These are phyloP conservation scores for Acromyrmex heyeri DNA, from an alignment of 1,140 invertebrate species.

Conservation along the genomic window DNA sequence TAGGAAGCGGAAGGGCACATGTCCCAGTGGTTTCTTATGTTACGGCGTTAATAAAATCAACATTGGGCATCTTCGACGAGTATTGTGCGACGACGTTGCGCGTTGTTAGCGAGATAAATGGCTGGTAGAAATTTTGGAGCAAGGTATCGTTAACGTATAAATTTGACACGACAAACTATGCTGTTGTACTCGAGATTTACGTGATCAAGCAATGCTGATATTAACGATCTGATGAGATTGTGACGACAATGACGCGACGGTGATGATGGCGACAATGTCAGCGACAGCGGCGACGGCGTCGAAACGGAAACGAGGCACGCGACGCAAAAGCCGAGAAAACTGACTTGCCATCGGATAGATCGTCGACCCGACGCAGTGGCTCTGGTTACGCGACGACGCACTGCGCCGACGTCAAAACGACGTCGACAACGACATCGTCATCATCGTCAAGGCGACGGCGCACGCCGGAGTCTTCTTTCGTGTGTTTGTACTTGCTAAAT, in stretches of 20 bases:
- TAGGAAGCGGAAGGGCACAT: conserved; percentile 79
- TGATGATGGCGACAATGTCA: neutral
- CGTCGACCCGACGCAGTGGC: conserved; percentile 73
- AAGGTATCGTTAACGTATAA: neutral
- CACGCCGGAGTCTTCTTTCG: conserved; percentile 45
- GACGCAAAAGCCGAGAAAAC: conserved; percentile 78
- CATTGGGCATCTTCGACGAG: conserved; percentile 19
- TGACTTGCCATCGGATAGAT: conserved; percentile 78
- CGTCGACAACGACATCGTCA: conserved; percentile 60
- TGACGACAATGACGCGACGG: neutral
- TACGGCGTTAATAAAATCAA: conserved; percentile 43
- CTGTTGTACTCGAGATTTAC: neutral
- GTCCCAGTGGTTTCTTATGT: conserved; percentile 69
- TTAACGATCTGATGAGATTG: conserved; percentile 16
- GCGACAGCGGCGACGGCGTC: neutral
- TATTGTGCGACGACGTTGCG: neutral
- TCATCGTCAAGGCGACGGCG: conserved; percentile 82
- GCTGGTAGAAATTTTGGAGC: neutral
- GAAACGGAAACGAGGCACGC: conserved; percentile 31
- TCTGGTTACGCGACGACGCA: conserved; percentile 70
- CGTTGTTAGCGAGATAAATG: neutral
- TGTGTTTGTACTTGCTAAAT: conserved; percentile 61
- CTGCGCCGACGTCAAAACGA: conserved; percentile 74
- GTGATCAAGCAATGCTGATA: neutral
- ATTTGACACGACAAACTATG: neutral